These are phyloP conservation scores for Aplodontia rufa DNA, from an alignment of 2,113 vertebrate species.

Conservation along the genomic window DNA sequence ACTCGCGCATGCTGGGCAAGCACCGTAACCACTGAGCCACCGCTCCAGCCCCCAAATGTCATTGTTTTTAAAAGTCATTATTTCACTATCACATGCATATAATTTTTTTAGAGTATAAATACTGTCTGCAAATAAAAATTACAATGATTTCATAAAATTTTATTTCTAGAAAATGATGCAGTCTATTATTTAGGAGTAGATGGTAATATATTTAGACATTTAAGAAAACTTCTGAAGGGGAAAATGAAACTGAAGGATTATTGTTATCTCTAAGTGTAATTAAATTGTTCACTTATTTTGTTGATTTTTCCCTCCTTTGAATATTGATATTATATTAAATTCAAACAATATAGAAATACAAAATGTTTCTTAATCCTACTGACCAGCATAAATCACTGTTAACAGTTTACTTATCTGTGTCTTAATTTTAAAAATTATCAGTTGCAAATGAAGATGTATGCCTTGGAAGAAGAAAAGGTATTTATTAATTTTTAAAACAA, in stretches of 20 bases:
- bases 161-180: slow-evolving; percentile 19
- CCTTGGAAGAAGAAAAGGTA: slow-evolving; percentile 95
- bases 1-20: too few species aligned
- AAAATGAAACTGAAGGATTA: not conserved
- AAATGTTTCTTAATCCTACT: slow-evolving; percentile 33
- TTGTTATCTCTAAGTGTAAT: not conserved
- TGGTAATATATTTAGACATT: slow-evolving; percentile 43
- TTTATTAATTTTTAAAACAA: slow-evolving; percentile 59
- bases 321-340: not conserved
- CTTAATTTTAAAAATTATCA: slow-evolving; percentile 66
- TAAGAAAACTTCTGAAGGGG: not conserved
- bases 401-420: slow-evolving; percentile 49
- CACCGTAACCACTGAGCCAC: too few species aligned
- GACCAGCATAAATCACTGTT: slow-evolving; percentile 15
- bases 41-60: too few species aligned
- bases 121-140: not conserved
- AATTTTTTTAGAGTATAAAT: not conserved
- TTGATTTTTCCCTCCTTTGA: not conserved
- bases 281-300: slow-evolving; percentile 40
- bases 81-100: not conserved
- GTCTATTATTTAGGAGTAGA: slow-evolving; percentile 41
- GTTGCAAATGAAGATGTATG: slow-evolving; percentile 91
- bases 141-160: slow-evolving; percentile 26
- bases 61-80: not conserved
- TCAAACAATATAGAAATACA: not conserved